Conservation (phyloP, 2,888 invertebrate genomes). For the Petrolisthes manimaculis region DNA sequence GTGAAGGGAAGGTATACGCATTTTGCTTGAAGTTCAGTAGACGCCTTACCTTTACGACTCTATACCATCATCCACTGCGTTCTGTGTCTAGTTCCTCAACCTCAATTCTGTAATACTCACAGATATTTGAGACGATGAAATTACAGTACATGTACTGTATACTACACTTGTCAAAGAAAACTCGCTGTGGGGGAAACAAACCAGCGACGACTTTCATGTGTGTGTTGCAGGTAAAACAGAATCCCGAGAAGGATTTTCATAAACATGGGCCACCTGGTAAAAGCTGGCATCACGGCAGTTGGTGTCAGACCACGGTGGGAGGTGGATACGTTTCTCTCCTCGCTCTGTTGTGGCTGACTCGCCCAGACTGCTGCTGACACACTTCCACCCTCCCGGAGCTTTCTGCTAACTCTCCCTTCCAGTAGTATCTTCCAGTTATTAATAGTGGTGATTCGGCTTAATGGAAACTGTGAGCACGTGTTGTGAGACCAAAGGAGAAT, state of each 20-base stretch:
- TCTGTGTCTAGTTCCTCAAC: too few relatives aligned
- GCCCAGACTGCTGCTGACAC: slow-evolving; percentile 44
- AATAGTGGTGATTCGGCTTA: background rate
- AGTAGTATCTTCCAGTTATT: slow-evolving; percentile 10
- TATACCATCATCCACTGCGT: too few relatives aligned
- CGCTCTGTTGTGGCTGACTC: slow-evolving; percentile 41
- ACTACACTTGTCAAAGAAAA: too few relatives aligned
- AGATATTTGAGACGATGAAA: too few relatives aligned
- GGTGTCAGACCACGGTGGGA: slow-evolving; percentile 34
- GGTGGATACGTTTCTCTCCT: slow-evolving; percentile 28
- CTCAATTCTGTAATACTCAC: too few relatives aligned
- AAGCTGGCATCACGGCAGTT: slow-evolving; percentile 27
- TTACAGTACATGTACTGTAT: too few relatives aligned
- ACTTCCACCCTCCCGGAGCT: slow-evolving; percentile 37
- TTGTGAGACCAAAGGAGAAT: background rate
- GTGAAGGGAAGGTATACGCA: too few relatives aligned
- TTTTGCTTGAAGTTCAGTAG: too few relatives aligned
- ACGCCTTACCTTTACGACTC: too few relatives aligned
- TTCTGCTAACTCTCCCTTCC: slow-evolving; percentile 25
- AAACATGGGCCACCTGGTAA: slow-evolving; percentile 3
- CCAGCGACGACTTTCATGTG: slow-evolving; percentile 2
- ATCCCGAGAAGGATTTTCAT: slow-evolving; percentile 32
- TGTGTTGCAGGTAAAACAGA: slow-evolving; percentile 39
- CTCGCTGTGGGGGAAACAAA: background rate
- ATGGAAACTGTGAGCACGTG: background rate